Conservation (phyloP, 1,140 invertebrate species). For the Marisa cornuarietis region DNA sequence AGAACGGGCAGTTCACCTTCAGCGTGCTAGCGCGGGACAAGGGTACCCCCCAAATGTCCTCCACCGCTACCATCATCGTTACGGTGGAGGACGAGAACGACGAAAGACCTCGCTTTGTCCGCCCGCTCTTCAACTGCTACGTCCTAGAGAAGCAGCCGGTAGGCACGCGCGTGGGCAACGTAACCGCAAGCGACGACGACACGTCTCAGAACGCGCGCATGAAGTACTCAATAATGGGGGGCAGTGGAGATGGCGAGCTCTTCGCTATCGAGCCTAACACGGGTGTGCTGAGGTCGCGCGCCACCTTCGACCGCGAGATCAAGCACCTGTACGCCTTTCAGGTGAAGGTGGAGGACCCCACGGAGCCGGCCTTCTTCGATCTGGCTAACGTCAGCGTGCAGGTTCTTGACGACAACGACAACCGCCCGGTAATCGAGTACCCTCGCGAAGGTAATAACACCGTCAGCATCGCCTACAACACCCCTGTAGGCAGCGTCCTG, state of each 20-base stretch:
- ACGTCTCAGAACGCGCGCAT: constrained; percentile 13
- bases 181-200: constrained; percentile 31
- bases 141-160: constrained; percentile 35
- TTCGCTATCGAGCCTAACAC: constrained; percentile 37
- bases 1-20: constrained; percentile 40
- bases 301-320: constrained; percentile 42
- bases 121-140: constrained; percentile 17
- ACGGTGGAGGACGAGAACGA: constrained; percentile 37
- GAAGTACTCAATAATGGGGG: constrained; percentile 19
- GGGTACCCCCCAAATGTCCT: constrained; percentile 31
- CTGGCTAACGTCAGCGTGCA: constrained; percentile 50
- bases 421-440: constrained; percentile 53
- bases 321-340: constrained; percentile 32
- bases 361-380: constrained; percentile 23
- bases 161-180: constrained; percentile 31
- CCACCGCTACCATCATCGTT: constrained; percentile 25
- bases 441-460: constrained; percentile 49
- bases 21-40: constrained; percentile 46
- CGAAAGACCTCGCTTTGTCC: constrained; percentile 31
- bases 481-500: constrained; percentile 35
- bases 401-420: constrained; percentile 61
- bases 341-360: constrained; percentile 43
- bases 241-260: constrained; percentile 11
- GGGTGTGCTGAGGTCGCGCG: constrained; percentile 32
- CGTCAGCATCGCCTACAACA: constrained; percentile 37